Percentiles rank a stretch among this genome's conserved stretches.
Evolutionary conservation across 2,888 invertebrate genomes (phyloP).

Genomic region (Heteromyza rotundicornis): DNA sequence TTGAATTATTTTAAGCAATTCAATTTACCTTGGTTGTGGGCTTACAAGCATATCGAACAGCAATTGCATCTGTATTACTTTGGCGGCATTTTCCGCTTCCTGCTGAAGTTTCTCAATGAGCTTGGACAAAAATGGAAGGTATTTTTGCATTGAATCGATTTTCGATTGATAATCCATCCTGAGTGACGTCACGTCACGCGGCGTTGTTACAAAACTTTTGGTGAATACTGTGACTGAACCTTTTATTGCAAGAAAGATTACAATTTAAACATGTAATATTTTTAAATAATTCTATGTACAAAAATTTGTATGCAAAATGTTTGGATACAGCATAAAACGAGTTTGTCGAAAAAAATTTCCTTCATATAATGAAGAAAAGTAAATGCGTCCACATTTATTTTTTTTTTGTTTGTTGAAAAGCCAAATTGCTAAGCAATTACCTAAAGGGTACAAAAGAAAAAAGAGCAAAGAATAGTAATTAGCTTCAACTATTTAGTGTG

Average conservation of each 20-base stretch:
- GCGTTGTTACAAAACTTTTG: no score
- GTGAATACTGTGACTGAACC: no score
- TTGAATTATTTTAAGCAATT: neutral
- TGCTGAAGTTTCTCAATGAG: constrained; percentile 29
- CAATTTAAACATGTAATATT: no score
- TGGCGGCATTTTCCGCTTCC: constrained; percentile 17
- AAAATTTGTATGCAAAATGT: no score
- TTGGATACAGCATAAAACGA: no score
- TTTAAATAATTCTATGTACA: no score
- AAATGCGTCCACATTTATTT: constrained; percentile 10
- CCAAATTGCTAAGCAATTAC: constrained; percentile 13
- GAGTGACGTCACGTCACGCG: neutral
- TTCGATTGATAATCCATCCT: constrained; percentile 21
- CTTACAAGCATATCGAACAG: neutral
- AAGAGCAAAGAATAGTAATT: no score
- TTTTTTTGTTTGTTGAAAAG: neutral
- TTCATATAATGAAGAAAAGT: neutral
- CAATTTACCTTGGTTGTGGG: neutral
- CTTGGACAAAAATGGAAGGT: constrained; percentile 35
- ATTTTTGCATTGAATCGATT: constrained; percentile 39
- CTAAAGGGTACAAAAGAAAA: no score
- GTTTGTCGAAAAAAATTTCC: no score
- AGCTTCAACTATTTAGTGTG: no score
- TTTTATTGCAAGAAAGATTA: no score
- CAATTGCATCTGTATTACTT: constrained; percentile 26